Conservation (phyloP, 2,888 invertebrate genomes). For the Synanthedon vespiformis region DNA sequence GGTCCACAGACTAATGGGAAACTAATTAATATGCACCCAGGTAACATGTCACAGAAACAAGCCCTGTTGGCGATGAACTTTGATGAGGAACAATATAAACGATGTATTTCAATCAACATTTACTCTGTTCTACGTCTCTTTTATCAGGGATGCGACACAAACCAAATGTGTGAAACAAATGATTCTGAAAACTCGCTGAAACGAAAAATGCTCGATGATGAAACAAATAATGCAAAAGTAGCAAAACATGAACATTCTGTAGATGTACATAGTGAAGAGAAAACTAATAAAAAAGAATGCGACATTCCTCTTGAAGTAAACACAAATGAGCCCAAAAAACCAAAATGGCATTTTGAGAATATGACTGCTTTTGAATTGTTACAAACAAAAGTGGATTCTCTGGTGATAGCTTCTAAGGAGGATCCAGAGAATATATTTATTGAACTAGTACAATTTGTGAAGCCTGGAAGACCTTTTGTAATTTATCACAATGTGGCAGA, state of each 20-base stretch:
- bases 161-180: slow-evolving; percentile 18
- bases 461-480: slow-evolving; percentile 85
- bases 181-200: slow-evolving; percentile 27
- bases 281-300: slow-evolving; percentile 5
- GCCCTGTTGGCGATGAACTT: slow-evolving; percentile 86
- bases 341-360: slow-evolving; percentile 79
- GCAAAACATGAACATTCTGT: slow-evolving; percentile 21
- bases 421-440: slow-evolving; percentile 86
- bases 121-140: slow-evolving; percentile 79
- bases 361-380: slow-evolving; percentile 74
- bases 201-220: slow-evolving; percentile 25
- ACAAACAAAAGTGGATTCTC: slow-evolving; percentile 76
- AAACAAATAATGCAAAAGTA: slow-evolving; percentile 30
- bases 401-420: slow-evolving; percentile 85
- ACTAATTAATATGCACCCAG: slow-evolving; percentile 83
- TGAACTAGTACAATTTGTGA: slow-evolving; percentile 80
- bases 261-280: slow-evolving; percentile 6
- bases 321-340: slow-evolving; percentile 51
- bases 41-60: slow-evolving; percentile 83
- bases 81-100: slow-evolving; percentile 74
- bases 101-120: slow-evolving; percentile 81
- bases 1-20: slow-evolving; percentile 74
- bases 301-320: slow-evolving; percentile 2
- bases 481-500: slow-evolving; percentile 85
- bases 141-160: slow-evolving; percentile 70